Conservation (phyloP, 2,113 vertebrate genomes). For the Columba janthina region DNA sequence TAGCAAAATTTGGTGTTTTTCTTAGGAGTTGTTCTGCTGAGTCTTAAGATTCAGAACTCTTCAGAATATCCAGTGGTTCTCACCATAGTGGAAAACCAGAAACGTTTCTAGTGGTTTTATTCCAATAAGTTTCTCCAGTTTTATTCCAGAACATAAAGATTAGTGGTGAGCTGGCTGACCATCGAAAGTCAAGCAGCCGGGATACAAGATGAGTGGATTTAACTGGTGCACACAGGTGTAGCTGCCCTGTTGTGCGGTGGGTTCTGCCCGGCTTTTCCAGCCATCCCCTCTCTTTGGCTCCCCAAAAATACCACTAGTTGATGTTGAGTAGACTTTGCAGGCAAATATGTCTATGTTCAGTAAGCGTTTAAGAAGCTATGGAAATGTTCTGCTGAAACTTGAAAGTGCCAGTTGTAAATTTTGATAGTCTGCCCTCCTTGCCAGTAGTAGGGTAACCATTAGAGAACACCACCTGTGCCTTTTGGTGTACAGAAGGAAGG, state of each 20-base stretch:
- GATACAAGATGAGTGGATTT: neutral
- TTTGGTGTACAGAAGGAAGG: neutral
- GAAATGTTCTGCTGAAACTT: neutral
- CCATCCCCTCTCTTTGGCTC: neutral
- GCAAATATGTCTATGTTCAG: fast-evolving
- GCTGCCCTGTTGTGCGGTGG: too few relatives aligned
- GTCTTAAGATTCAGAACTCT: neutral
- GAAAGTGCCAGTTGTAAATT: neutral
- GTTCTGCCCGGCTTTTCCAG: neutral
- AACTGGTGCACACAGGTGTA: fast-evolving
- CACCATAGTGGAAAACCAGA: neutral
- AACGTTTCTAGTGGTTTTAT: neutral
- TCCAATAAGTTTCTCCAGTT: neutral
- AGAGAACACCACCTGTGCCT: neutral
- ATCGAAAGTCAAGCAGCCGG: neutral
- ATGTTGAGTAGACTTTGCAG: neutral
- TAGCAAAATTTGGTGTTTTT: neutral
- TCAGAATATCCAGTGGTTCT: neutral
- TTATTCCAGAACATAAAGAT: neutral
- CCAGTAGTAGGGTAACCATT: neutral
- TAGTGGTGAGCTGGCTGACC: neutral
- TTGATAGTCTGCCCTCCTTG: neutral
- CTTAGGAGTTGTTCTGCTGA: neutral
- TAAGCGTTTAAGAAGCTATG: neutral
- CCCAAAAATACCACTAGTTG: neutral